phyloP scores from a whole-genome alignment of 2,888 invertebrate genomes.

The Drosophila engyochracea region DNA sequence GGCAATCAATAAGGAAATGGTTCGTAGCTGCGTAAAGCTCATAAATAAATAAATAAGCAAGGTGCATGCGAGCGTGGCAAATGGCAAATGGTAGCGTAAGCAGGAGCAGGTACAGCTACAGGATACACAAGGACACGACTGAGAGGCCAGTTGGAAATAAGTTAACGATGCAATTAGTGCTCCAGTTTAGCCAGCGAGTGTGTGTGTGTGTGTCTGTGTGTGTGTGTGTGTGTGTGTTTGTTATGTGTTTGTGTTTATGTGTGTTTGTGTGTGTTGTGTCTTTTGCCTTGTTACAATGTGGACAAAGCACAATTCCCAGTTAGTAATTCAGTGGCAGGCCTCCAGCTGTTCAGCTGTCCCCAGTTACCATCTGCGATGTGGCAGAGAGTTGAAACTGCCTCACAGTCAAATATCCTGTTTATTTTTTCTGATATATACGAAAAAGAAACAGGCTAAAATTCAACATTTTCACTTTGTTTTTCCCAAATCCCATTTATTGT shows the following conservation, averaged over 20 bases:
- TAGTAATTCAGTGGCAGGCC: slow-evolving; percentile 15
- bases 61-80: slow-evolving; percentile 46
- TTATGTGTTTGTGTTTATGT: background rate
- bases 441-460: background rate
- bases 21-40: slow-evolving; percentile 39
- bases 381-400: background rate
- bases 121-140: slow-evolving; percentile 20
- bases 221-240: background rate
- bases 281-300: slow-evolving; percentile 18
- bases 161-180: slow-evolving; percentile 76
- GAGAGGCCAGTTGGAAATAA: slow-evolving; percentile 45
- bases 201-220: slow-evolving; percentile 5
- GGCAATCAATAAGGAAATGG: slow-evolving; percentile 68
- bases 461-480: background rate
- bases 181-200: slow-evolving; percentile 4
- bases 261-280: background rate
- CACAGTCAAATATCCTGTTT: background rate
- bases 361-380: background rate
- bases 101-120: slow-evolving; percentile 15
- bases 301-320: slow-evolving; percentile 15
- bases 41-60: slow-evolving; percentile 57
- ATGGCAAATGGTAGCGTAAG: background rate
- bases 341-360: slow-evolving; percentile 12
- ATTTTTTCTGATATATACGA: background rate
- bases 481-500: background rate